Evolutionary conservation across 2,888 invertebrate species (phyloP), one percentile per base, ranked within the genome.

Genomic region (Oligia latruncula): DNA sequence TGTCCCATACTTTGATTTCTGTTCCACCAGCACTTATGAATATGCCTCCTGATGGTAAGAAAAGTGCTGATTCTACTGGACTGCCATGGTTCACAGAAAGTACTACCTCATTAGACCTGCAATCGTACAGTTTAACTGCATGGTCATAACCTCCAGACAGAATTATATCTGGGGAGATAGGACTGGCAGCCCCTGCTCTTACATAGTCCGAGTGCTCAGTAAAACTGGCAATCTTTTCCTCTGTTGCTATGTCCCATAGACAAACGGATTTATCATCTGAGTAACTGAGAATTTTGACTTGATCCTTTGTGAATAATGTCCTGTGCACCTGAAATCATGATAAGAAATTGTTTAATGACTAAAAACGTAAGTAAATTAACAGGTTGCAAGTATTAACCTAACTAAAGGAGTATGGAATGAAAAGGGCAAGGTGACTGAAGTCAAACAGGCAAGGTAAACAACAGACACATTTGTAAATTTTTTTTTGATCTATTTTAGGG

Each of bases 1-100:
- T 98, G 94, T 99, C 99, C 99, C 99, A 99, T 0, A 99, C 98
- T 94, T 98, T 98, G 11, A 99, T 98, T 93, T 98, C 98, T 60
- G 98, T 98, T 0, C 99, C 99, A 88, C 99, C 99, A 81, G 99
- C 99, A 90, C 99, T 99, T 71, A 99, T 97, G 92, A 99, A 98
- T 90, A 99, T 97, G 66, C 99, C 98, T 43, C 99, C 99, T 71
- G 98, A 98, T 6, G 99, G 99, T 90, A 99, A 96, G 93, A 99
- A 99, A 5, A 99, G 94, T 72, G 99, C 96, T 82, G 98, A 98
- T 95, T 99, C 99, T 0, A 99, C 98, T 0, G 99, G 99, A 89
- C 98, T 98, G 13, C 98, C 99, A 95, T 99, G 99, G 92, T 99
- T 98, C 2, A 99, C 98, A 46, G 97, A 97, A 76, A 98, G 95